A percentile compares a stretch with the other conserved stretches of the same genome.
Evolutionary conservation across 2,113 vertebrate species (phyloP).

Genomic region (Saguinus midas): DNA sequence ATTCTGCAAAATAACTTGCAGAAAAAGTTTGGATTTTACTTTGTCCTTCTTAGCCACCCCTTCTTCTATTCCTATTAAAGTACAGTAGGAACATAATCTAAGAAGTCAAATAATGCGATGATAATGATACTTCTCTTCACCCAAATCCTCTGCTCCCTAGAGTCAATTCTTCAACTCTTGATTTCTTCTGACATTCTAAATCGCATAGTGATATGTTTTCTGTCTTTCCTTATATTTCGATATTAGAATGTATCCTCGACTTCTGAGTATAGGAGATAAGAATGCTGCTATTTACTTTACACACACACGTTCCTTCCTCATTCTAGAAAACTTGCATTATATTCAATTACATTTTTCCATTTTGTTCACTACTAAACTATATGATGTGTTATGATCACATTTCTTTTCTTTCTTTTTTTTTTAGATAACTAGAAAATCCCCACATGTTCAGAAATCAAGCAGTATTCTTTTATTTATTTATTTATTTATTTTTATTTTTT

Average conservation of each 20-base stretch:
- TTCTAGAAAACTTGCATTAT: not conserved
- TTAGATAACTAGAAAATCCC: too few species aligned
- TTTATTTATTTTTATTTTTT: too few species aligned
- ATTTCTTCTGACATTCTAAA: not conserved
- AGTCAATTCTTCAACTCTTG: not conserved
- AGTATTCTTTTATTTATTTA: too few species aligned
- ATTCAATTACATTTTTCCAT: not conserved
- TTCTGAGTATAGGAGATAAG: not conserved
- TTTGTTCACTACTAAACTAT: not conserved
- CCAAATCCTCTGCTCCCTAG: not conserved
- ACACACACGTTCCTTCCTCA: not conserved
- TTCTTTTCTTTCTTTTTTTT: not conserved
- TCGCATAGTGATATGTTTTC: not conserved
- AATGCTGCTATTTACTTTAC: not conserved
- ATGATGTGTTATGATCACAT: not conserved
- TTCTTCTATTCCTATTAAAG: not conserved
- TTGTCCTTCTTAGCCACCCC: not conserved
- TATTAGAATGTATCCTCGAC: not conserved
- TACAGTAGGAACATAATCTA: not conserved
- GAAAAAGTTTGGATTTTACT: not conserved
- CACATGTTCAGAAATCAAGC: too few species aligned
- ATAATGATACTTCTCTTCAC: not conserved
- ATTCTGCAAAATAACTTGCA: not conserved
- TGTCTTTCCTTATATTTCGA: not conserved
- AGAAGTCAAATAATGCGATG: not conserved